A percentile compares a stretch with the other conserved stretches of the same genome.
Conservation (phyloP, 1,140 invertebrate species). For the Euglossa dilemma region DNA sequence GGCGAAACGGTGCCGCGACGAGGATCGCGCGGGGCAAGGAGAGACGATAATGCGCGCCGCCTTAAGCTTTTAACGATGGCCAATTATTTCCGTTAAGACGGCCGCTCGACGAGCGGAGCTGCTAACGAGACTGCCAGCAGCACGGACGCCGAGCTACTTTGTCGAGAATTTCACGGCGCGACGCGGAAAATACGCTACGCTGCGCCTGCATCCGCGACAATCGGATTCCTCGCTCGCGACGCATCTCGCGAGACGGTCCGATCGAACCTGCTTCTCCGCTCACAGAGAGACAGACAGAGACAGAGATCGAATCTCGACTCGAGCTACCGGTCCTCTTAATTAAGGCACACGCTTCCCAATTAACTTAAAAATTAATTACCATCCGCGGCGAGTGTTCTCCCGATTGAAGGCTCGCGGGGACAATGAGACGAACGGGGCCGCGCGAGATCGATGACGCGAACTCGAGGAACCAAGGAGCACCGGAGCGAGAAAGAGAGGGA, state of each 20-base stretch:
- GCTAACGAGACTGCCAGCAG: slow-evolving; percentile 60
- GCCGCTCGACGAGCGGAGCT: slow-evolving; percentile 59
- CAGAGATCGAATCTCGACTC: slow-evolving; percentile 12
- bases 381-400: slow-evolving; percentile 51
- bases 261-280: slow-evolving; percentile 18
- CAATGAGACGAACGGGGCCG: slow-evolving; percentile 45
- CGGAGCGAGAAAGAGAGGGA: slow-evolving; percentile 37
- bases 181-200: not conserved
- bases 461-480: slow-evolving; percentile 26
- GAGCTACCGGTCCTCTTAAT: slow-evolving; percentile 17
- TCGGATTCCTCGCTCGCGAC: not conserved
- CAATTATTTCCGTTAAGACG: slow-evolving; percentile 71
- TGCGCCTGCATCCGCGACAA: not conserved
- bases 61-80: slow-evolving; percentile 70
- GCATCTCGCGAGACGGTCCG: not conserved
- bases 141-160: slow-evolving; percentile 1
- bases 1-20: too few species aligned
- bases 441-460: slow-evolving; percentile 52
- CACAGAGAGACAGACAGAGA: too few species aligned
- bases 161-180: slow-evolving; percentile 32
- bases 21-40: not conserved
- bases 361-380: slow-evolving; percentile 68
- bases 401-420: slow-evolving; percentile 55
- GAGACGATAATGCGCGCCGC: slow-evolving; percentile 53
- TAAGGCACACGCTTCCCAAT: slow-evolving; percentile 48